phyloP scores from a whole-genome alignment of 2,888 invertebrate genomes.

The Thumatha senex region DNA sequence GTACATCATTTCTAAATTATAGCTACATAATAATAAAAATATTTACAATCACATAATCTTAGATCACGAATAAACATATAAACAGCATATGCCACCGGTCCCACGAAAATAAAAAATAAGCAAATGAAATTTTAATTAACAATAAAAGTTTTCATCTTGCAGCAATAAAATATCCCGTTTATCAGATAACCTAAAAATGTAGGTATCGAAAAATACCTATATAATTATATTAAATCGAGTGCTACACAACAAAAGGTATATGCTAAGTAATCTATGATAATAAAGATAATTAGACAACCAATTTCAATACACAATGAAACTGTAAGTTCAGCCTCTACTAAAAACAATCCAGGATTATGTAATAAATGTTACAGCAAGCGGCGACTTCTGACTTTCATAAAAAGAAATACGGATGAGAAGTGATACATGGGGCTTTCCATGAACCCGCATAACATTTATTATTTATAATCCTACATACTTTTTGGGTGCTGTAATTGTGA shows the following conservation, averaged over 20 bases:
- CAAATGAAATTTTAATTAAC: too few relatives aligned
- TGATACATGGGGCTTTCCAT: background rate
- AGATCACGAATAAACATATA: too few relatives aligned
- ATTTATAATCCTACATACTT: conserved; percentile 20
- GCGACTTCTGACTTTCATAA: background rate
- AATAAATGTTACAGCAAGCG: conserved; percentile 39
- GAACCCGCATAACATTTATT: background rate
- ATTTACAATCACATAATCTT: too few relatives aligned
- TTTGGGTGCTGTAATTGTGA: conserved; percentile 4
- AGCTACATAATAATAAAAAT: too few relatives aligned
- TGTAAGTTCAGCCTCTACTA: conserved; percentile 4
- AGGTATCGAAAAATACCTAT: too few relatives aligned
- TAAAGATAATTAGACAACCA: background rate
- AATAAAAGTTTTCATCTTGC: too few relatives aligned
- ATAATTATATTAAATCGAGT: too few relatives aligned
- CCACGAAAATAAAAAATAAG: too few relatives aligned
- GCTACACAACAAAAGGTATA: background rate
- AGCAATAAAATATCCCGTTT: too few relatives aligned
- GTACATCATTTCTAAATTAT: too few relatives aligned
- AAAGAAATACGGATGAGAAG: background rate
- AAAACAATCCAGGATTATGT: conserved; percentile 56
- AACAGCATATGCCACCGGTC: too few relatives aligned
- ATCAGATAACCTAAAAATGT: too few relatives aligned
- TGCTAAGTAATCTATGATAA: background rate
- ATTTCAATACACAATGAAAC: background rate